These are phyloP conservation scores for Acleris laterana DNA, from an alignment of 2,888 invertebrate species.

Conservation along the genomic window DNA sequence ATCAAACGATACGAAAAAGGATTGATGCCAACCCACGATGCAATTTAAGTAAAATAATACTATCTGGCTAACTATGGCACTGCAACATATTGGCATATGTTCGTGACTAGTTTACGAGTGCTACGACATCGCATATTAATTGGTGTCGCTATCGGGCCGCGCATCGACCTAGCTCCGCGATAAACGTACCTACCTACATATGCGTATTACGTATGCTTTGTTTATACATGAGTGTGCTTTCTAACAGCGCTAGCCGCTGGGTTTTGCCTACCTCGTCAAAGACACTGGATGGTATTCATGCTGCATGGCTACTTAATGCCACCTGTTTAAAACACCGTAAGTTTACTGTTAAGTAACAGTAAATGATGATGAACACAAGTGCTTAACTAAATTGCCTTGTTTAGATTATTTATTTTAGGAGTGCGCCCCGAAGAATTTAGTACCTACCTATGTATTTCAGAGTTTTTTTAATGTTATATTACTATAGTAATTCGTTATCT, in stretches of 20 bases:
- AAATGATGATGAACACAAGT: not conserved
- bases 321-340: not conserved
- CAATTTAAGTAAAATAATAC: conserved; percentile 77
- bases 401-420: not conserved
- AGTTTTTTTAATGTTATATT: too few species aligned
- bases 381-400: not conserved
- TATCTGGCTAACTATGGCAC: conserved; percentile 73
- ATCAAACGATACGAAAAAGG: conserved; percentile 25
- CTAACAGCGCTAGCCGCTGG: conserved; percentile 17
- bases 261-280: conserved; percentile 15
- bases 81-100: conserved; percentile 81
- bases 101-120: conserved; percentile 83
- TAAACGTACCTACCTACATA: conserved; percentile 36
- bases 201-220: conserved; percentile 22
- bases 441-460: too few species aligned
- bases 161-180: conserved; percentile 72
- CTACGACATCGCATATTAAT: conserved; percentile 83
- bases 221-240: conserved; percentile 33
- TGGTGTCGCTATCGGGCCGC: conserved; percentile 77
- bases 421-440: too few species aligned
- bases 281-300: not conserved
- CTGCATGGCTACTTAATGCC: not conserved
- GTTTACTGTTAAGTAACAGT: not conserved
- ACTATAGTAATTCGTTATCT: too few species aligned
- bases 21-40: conserved; percentile 38